Base-by-base conservation (phyloP, 1,140 invertebrate genomes). In the Manduca sexta region DNA sequence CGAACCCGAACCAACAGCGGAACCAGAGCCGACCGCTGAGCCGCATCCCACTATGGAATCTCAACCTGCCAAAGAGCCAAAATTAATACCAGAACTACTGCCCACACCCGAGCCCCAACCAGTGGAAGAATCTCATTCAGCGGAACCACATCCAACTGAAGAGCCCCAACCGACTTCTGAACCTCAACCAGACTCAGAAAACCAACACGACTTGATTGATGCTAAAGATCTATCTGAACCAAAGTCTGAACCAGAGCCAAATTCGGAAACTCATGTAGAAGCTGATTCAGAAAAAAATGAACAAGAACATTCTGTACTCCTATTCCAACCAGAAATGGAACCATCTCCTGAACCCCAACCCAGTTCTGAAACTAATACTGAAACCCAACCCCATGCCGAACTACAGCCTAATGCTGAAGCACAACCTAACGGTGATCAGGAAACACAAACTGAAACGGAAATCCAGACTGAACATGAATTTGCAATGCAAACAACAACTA, bases 11-110 rank as follows among this genome's bases (percentile, higher is more conserved):
- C 51, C 67, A 13, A 56, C 52, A 41, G 33, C 66, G 15, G 62
- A 61, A 53, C 47, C 60, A 17, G 70, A 73, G 55, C 43, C 69
- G 7, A 51, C 15, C 30, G 14, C 54, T 14, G 59, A 73, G 61
- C 52, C 65, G 18, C 14, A 52, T 40, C 51, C 64, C 16, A 34
- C 50, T 29, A 40, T 56, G 38, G 65, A 75, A 59, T 31, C 30
- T 1, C 15, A 34, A 35, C 31, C 30, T 16, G n/a, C 50, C 4
- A 31, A 42, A 21, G 64, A 65, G 68, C 49, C 69, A 7, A 31
- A 35, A 14, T 1, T 17, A 35, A 37, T 54, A 12, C 12, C 65
- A 12, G 67, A 69, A 55, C 64, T 30, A 1, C 16, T 35, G 49
- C 47, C 60, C n/a, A 63, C 63, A 43, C 33, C 65, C 13, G 54